These are phyloP conservation scores for Apodemus speciosus DNA, from an alignment of 2,113 vertebrate genomes.

Conservation along the genomic window DNA sequence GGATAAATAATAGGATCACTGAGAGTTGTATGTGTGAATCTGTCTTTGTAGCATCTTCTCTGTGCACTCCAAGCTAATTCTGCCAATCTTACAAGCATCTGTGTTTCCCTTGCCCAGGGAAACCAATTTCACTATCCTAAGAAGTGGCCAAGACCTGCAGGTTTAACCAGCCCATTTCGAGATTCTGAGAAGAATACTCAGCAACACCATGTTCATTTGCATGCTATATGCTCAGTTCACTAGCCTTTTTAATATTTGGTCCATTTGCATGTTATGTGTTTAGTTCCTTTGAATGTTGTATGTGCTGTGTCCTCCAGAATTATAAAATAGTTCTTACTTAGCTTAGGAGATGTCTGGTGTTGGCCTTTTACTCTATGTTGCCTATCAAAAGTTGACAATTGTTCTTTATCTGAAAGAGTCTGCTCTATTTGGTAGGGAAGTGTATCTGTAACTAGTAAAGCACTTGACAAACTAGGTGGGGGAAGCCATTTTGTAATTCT, in stretches of 20 bases:
- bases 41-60: not conserved
- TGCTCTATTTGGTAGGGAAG: not conserved
- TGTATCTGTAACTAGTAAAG: not conserved
- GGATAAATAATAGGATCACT: not conserved
- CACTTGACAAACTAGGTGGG: not conserved
- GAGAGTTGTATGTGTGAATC: not conserved
- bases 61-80: not conserved
- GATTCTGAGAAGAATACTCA: slow-evolving; percentile 3
- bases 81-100: slow-evolving; percentile 13
- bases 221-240: not conserved
- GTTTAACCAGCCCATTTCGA: slow-evolving; percentile 44
- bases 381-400: not conserved
- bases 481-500: not conserved
- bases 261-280: not conserved
- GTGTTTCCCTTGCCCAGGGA: not conserved
- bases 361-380: not conserved
- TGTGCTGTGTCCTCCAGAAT: not conserved
- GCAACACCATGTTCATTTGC: not conserved
- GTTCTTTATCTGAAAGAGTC: not conserved
- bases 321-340: not conserved
- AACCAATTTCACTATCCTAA: slow-evolving; percentile 2
- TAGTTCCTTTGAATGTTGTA: not conserved
- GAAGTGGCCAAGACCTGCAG: not conserved
- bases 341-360: not conserved
- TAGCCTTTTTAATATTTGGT: not conserved